Conservation (phyloP, 2,888 invertebrate genomes). For the Ormyrus rosae region DNA sequence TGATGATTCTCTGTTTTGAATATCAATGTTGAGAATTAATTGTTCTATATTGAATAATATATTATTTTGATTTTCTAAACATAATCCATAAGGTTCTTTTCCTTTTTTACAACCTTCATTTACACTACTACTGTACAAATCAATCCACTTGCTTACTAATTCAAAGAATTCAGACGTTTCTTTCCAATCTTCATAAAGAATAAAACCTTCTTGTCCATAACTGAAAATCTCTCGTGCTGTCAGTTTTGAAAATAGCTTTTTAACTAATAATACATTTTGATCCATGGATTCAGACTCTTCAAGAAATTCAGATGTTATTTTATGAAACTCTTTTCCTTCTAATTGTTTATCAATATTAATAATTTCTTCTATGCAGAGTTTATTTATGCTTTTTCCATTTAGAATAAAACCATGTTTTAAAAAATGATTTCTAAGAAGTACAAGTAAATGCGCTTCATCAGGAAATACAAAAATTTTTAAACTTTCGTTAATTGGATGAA, state of each 20-base stretch:
- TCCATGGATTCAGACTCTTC: background rate
- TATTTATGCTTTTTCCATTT: conserved; percentile 12
- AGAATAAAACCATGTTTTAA: conserved; percentile 48
- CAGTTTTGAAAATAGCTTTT: conserved; percentile 27
- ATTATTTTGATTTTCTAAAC: conserved; percentile 33
- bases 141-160: conserved; percentile 27
- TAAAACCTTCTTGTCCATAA: conserved; percentile 7
- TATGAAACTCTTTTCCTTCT: background rate
- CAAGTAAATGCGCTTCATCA: conserved; percentile 27
- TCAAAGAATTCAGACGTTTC: conserved; percentile 32
- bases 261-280: background rate
- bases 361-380: conserved; percentile 39
- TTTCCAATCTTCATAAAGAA: conserved; percentile 32
- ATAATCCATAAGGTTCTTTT: conserved; percentile 37
- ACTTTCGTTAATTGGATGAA: conserved; percentile 30
- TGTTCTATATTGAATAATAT: conserved; percentile 21
- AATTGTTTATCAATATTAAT: background rate
- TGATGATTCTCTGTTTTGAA: conserved; percentile 1
- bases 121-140: conserved; percentile 24
- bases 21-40: conserved; percentile 14
- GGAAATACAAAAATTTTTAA: conserved; percentile 50
- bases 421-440: conserved; percentile 27
- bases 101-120: conserved; percentile 15
- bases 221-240: conserved; percentile 13
- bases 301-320: conserved; percentile 3